phyloP scores from a whole-genome alignment of 2,113 vertebrate species.

The Rhizomys pruinosus region DNA sequence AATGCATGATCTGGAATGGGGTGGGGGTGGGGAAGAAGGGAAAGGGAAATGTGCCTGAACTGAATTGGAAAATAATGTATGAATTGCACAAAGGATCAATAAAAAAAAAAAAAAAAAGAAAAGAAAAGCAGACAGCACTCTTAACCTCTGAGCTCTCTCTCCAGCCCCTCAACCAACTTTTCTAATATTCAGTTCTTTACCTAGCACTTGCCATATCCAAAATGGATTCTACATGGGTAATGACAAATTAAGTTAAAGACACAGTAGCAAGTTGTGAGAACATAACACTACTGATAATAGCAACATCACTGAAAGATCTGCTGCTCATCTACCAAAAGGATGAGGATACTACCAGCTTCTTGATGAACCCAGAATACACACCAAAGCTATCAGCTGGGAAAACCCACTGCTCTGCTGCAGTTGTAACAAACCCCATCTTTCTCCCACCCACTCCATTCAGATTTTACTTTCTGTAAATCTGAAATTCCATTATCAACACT shows the following conservation, averaged over 20 bases:
- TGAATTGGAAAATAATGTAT: too few relatives aligned
- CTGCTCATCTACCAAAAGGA: neutral
- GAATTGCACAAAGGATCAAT: too few relatives aligned
- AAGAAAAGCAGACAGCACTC: too few relatives aligned
- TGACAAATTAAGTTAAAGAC: neutral
- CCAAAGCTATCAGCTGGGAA: neutral
- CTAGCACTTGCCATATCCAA: neutral
- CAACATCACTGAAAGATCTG: neutral
- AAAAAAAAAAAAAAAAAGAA: too few relatives aligned
- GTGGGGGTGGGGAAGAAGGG: too few relatives aligned
- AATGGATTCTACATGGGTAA: neutral
- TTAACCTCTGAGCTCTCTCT: too few relatives aligned
- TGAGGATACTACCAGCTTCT: neutral
- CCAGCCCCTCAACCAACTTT: neutral
- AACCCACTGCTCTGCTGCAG: neutral
- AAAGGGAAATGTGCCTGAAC: too few relatives aligned
- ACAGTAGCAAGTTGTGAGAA: neutral
- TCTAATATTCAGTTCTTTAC: neutral
- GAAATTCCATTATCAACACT: neutral
- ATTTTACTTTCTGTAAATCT: conserved; percentile 2
- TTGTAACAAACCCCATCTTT: neutral
- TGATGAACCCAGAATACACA: neutral
- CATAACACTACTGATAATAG: neutral
- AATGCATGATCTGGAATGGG: too few relatives aligned
- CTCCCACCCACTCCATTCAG: neutral